A percentile compares a stretch with the other conserved stretches of the same genome.
Evolutionary conservation across 2,113 vertebrate species (phyloP).

Genomic region (Anseranas semipalmata): DNA sequence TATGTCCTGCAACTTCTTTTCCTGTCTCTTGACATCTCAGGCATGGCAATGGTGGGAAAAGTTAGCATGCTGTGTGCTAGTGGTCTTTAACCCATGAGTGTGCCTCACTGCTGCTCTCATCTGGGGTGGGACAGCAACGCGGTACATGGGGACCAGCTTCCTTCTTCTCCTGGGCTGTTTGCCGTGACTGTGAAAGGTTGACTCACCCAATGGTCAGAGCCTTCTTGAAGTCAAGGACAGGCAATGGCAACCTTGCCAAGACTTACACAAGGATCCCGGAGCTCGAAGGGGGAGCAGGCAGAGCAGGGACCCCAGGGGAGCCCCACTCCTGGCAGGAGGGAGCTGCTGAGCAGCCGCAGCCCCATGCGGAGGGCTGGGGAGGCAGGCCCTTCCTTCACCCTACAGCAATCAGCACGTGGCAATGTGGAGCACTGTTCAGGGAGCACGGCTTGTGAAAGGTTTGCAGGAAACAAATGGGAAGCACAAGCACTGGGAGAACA

Average conservation of each 20-base stretch:
- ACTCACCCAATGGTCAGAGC: not conserved
- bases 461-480: not conserved
- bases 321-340: not conserved
- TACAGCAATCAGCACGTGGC: accelerated
- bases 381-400: not conserved
- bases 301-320: not conserved
- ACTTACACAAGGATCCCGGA: not conserved
- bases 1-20: not conserved
- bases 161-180: not conserved
- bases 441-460: not conserved
- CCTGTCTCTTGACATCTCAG: not conserved
- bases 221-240: not conserved
- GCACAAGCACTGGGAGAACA: not conserved
- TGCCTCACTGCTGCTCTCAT: not conserved
- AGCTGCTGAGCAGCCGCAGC: accelerated
- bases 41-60: not conserved
- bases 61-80: not conserved
- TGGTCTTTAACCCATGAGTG: not conserved
- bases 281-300: not conserved
- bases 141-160: not conserved
- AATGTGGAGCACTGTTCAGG: not conserved
- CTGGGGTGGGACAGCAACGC: not conserved
- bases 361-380: accelerated
- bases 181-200: not conserved
- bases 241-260: not conserved